Conservation (phyloP, 2,888 invertebrate species). For the Xestia ashworthii region DNA sequence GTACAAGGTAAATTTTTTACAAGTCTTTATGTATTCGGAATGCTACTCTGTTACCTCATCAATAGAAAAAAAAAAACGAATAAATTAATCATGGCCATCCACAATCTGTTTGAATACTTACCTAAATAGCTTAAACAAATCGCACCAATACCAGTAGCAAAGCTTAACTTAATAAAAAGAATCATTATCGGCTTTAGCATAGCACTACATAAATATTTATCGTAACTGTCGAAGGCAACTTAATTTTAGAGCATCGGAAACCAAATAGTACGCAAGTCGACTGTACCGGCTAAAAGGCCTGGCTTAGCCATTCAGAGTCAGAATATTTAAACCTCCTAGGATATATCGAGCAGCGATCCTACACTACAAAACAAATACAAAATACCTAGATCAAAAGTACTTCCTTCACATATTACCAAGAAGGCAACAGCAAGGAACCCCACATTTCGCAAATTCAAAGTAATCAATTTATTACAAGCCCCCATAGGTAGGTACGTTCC, state of each 20-base stretch:
- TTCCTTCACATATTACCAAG: slow-evolving; percentile 13
- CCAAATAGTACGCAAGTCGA: slow-evolving; percentile 35
- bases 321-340: slow-evolving; percentile 50
- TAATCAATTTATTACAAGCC: slow-evolving; percentile 39
- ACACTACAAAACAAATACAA: slow-evolving; percentile 24
- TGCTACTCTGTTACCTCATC: background rate
- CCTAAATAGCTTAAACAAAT: slow-evolving; percentile 22
- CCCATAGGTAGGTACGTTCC: slow-evolving; percentile 14
- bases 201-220: slow-evolving; percentile 25
- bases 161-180: background rate
- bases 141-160: background rate
- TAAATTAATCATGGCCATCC: background rate
- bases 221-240: slow-evolving; percentile 26
- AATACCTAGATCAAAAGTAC: slow-evolving; percentile 24
- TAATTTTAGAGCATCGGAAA: slow-evolving; percentile 39
- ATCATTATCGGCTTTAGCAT: background rate
- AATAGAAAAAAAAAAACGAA: background rate
- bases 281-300: slow-evolving; percentile 33
- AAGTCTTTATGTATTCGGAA: background rate
- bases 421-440: background rate
- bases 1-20: background rate
- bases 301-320: slow-evolving; percentile 38
- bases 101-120: background rate
- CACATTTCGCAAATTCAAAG: slow-evolving; percentile 21
- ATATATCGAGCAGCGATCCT: slow-evolving; percentile 16